Conservation (phyloP, 1,140 invertebrate genomes). For the Sycobia sp. region DNA sequence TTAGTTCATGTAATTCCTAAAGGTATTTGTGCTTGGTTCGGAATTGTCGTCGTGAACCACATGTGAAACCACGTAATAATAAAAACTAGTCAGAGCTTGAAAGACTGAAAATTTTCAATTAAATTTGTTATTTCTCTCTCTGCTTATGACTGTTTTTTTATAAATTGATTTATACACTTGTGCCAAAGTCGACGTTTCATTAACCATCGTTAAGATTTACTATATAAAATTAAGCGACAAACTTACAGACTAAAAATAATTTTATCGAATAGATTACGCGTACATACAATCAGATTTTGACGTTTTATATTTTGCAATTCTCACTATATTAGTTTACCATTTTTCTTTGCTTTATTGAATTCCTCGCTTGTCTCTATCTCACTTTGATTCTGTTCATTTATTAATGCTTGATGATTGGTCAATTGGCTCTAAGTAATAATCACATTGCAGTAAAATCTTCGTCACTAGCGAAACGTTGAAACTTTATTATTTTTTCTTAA, state of each 20-base stretch:
- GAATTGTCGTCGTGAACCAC: slow-evolving; percentile 19
- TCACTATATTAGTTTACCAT: slow-evolving; percentile 1
- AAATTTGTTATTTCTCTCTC: not conserved
- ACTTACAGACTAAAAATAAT: slow-evolving; percentile 30
- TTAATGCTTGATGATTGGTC: not conserved
- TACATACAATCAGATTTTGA: slow-evolving; percentile 33
- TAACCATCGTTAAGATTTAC: slow-evolving; percentile 14
- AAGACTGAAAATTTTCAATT: not conserved
- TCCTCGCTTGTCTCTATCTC: slow-evolving; percentile 11
- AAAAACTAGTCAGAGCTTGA: slow-evolving; percentile 4
- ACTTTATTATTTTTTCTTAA: slow-evolving; percentile 24
- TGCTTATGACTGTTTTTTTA: not conserved
- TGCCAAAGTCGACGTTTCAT: slow-evolving; percentile 26
- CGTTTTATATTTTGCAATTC: slow-evolving; percentile 24
- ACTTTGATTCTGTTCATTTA: slow-evolving; percentile 19
- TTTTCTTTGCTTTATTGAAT: not conserved
- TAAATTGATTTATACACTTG: slow-evolving; percentile 23
- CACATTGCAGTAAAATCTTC: too few species aligned
- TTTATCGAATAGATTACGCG: slow-evolving; percentile 27
- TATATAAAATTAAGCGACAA: slow-evolving; percentile 29
- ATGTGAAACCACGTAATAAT: slow-evolving; percentile 17
- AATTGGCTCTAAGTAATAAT: too few species aligned
- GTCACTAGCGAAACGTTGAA: slow-evolving; percentile 25
- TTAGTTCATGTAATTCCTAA: slow-evolving; percentile 23
- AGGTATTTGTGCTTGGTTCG: slow-evolving; percentile 33